phyloP scores from a whole-genome alignment of 2,113 vertebrate species.

The Cacatua alba region DNA sequence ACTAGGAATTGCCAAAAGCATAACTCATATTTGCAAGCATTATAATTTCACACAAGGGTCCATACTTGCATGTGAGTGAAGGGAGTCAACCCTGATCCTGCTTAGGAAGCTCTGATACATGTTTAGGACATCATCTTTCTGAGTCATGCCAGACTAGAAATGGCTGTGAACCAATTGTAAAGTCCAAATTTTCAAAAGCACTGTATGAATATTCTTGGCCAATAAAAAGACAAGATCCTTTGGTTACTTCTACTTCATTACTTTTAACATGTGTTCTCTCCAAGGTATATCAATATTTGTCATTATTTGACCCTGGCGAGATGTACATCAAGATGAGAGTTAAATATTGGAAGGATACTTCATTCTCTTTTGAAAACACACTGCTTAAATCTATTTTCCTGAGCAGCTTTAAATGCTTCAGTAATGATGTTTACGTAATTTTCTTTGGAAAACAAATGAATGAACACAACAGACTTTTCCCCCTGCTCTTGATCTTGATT shows the following conservation, averaged over 20 bases:
- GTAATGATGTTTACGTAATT: not conserved
- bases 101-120: not conserved
- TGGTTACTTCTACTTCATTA: not conserved
- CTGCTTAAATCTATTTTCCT: not conserved
- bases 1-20: not conserved
- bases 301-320: not conserved
- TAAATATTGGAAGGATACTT: not conserved
- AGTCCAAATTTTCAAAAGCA: not conserved
- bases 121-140: not conserved
- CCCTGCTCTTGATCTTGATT: not conserved
- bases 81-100: not conserved
- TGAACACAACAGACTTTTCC: not conserved
- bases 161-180: not conserved
- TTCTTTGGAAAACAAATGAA: not conserved
- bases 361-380: not conserved
- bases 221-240: not conserved
- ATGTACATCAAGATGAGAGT: not conserved
- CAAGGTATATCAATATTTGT: not conserved
- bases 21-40: conserved; percentile 12
- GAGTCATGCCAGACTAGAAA: not conserved
- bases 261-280: not conserved
- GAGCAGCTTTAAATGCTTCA: not conserved
- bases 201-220: not conserved
- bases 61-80: not conserved
- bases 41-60: conserved; percentile 3